phyloP scores from a whole-genome alignment of 2,888 invertebrate genomes.

The Neoascia interrupta region DNA sequence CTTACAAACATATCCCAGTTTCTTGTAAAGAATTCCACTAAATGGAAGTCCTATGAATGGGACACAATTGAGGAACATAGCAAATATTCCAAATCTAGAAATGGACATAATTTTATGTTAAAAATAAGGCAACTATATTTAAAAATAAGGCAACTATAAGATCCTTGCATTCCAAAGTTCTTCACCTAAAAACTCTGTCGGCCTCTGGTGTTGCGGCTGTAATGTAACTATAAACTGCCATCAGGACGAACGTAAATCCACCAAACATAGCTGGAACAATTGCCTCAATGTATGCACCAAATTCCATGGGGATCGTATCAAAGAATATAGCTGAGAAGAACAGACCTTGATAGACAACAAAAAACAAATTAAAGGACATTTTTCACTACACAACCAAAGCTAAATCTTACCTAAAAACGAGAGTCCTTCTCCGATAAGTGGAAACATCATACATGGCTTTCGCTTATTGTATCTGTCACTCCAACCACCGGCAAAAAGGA shows the following conservation, averaged over 20 bases:
- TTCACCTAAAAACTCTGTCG: slow-evolving; percentile 77
- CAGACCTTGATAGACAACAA: slow-evolving; percentile 75
- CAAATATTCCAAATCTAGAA: slow-evolving; percentile 78
- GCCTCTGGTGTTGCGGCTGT: slow-evolving; percentile 78
- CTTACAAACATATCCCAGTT: slow-evolving; percentile 77
- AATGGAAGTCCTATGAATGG: slow-evolving; percentile 77
- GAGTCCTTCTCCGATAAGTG: slow-evolving; percentile 77
- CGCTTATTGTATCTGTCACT: slow-evolving; percentile 78
- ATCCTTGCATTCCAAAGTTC: not conserved
- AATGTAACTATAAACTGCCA: slow-evolving; percentile 79
- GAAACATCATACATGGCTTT: slow-evolving; percentile 79
- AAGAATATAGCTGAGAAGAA: slow-evolving; percentile 78
- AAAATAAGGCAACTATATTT: no score
- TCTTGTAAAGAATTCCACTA: slow-evolving; percentile 75
- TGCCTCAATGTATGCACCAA: slow-evolving; percentile 77
- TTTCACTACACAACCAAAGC: not conserved
- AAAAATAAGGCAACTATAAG: not conserved
- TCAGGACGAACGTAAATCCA: slow-evolving; percentile 77
- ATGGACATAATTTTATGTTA: not conserved
- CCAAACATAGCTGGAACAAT: slow-evolving; percentile 78
- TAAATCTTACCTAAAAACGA: slow-evolving; percentile 74
- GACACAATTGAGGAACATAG: slow-evolving; percentile 76
- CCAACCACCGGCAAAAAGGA: slow-evolving; percentile 79
- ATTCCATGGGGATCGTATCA: slow-evolving; percentile 78
- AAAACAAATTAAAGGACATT: no score